Base-by-base conservation (phyloP, 2,888 invertebrate genomes). In the Nymphalis polychloros region DNA sequence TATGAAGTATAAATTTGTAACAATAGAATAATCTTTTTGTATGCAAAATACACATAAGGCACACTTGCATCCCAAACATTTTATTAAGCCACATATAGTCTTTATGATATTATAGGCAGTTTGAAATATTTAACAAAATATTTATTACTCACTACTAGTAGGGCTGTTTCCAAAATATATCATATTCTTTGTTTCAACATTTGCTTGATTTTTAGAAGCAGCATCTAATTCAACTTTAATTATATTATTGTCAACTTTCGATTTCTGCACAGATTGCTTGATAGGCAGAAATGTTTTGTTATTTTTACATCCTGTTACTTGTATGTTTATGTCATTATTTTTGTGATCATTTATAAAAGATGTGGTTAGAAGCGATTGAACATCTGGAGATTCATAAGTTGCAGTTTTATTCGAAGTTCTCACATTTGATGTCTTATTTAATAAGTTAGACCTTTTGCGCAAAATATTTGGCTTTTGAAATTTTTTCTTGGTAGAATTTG, bases 381-480 rank as follows among this genome's bases (percentile, higher is more conserved):
- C 67, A 52, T 76, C 72, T 47, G 70, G 73, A 78, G 82, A 78
- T 78, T 82, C 82, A 74, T 69, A 72, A 57, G 60, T 27, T 66
- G 72, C 76, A 53, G 71, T 27, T 71, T 73, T 71, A 53, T 73
- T 76, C 59, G 74, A 67, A 71, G 72, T 78, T 27, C 70, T 72
- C 50, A 73, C 67, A 68, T 71, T 50, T 52, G 78, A 73, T 59
- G 68, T 49, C 41, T 74, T 66, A 55, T 64, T 68, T 41, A 68
- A 52, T 8, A 75, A 70, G 68, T 86, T 89, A 13, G 83, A 63
- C 70, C 85, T 89, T 72, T 80, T 86, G 68, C 92, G 80, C 31
- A 92, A 82, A 70, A 92, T 92, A 75, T 92, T 92, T 64, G 92
- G 92, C 74, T 90, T 92, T 73, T 89, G 87, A 74, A 86, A 87